These are phyloP conservation scores for Ceratotherium simum DNA, from an alignment of 2,113 vertebrate genomes.

Conservation along the genomic window DNA sequence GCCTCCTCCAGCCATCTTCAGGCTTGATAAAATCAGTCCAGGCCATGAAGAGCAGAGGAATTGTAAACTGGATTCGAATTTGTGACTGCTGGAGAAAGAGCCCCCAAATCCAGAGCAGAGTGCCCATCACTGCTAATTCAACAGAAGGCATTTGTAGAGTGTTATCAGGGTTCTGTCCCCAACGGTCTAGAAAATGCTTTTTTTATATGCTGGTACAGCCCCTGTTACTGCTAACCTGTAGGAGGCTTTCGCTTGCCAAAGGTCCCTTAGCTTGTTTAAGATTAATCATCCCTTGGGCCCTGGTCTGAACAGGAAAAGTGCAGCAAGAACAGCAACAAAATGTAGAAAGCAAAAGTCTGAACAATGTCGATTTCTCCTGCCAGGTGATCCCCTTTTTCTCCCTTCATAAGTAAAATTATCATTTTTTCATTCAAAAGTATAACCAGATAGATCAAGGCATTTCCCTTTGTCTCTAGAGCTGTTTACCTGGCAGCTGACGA, in stretches of 20 bases:
- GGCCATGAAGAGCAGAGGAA: not conserved
- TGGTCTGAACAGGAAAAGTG: slow-evolving; percentile 11
- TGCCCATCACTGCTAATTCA: not conserved
- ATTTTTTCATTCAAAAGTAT: not conserved
- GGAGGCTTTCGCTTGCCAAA: slow-evolving; percentile 9
- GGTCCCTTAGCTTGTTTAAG: not conserved
- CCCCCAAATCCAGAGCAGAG: not conserved
- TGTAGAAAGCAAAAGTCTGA: not conserved
- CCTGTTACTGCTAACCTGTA: not conserved
- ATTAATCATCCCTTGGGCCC: not conserved
- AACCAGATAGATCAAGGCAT: not conserved
- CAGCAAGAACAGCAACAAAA: not conserved
- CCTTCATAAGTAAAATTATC: not conserved
- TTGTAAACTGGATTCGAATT: not conserved
- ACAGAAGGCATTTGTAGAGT: not conserved
- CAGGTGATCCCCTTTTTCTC: not conserved
- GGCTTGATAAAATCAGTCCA: not conserved
- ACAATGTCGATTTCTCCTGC: not conserved
- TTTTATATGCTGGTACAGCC: not conserved
- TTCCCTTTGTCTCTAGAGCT: not conserved
- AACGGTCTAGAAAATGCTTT: not conserved
- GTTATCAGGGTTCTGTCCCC: not conserved
- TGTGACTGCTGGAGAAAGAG: not conserved
- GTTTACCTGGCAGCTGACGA: not conserved
- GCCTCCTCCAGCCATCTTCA: not conserved